Evolutionary conservation across 1,140 invertebrate species (phyloP).

Genomic region (Scaptomyza graminum): DNA sequence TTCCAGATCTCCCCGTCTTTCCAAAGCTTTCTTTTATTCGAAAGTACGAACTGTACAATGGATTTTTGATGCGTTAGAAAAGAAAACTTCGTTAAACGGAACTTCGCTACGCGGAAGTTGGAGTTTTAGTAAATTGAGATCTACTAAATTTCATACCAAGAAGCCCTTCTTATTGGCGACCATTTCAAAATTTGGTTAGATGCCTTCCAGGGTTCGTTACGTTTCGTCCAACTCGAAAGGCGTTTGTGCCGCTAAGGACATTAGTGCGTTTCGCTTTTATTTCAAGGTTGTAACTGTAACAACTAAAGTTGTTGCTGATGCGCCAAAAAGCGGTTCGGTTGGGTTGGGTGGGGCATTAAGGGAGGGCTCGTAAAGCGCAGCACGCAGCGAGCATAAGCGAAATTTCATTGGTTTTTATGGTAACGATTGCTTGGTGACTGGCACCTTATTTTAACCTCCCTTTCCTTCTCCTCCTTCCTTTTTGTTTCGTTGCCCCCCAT

Average conservation of each 20-base stretch:
- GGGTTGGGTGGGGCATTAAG: constrained; percentile 18
- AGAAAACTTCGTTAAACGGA: too few relatives aligned
- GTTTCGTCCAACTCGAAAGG: constrained; percentile 14
- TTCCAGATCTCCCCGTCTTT: too few relatives aligned
- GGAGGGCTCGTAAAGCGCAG: constrained; percentile 58
- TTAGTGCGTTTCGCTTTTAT: constrained; percentile 72
- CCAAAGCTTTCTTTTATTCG: constrained; percentile 1
- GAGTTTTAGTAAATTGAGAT: too few relatives aligned
- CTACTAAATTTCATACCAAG: too few relatives aligned
- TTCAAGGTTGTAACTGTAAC: constrained; percentile 51
- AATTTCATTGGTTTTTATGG: constrained; percentile 76
- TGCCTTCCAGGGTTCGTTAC: background rate
- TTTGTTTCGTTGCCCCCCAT: too few relatives aligned
- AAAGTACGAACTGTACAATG: too few relatives aligned
- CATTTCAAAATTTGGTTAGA: too few relatives aligned
- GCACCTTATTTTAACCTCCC: background rate
- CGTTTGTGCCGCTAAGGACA: constrained; percentile 52
- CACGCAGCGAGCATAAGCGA: constrained; percentile 63
- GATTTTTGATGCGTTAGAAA: too few relatives aligned
- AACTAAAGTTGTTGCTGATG: background rate
- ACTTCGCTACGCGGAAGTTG: too few relatives aligned
- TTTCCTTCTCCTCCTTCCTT: background rate
- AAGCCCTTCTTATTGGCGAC: too few relatives aligned
- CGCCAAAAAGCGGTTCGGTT: background rate
- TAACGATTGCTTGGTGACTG: constrained; percentile 31